These are phyloP conservation scores for Taeniopygia guttata DNA, from an alignment of 2,797 vertebrate species.

Conservation along the genomic window DNA sequence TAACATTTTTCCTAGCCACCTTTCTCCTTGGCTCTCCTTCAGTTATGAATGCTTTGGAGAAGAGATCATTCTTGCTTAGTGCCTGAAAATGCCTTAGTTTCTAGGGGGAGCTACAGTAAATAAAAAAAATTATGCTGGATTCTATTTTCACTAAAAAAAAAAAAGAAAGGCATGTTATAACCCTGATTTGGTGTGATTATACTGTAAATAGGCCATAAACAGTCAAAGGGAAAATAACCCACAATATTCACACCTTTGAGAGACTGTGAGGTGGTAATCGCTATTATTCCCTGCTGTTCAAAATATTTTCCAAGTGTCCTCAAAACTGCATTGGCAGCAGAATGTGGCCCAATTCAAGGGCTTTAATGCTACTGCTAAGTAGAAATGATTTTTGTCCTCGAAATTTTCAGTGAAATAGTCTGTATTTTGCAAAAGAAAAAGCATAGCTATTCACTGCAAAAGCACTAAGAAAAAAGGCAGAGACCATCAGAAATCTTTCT, in stretches of 20 bases:
- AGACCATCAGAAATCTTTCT: not conserved
- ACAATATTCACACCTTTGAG: constrained; percentile 27
- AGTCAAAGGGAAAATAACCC: constrained; percentile 55
- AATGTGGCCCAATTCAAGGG: constrained; percentile 34
- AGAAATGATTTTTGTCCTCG: not conserved
- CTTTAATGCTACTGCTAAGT: constrained; percentile 39
- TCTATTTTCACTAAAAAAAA: not conserved
- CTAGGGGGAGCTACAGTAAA: not conserved
- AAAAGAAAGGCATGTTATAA: not conserved
- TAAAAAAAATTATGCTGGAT: not conserved
- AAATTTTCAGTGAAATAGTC: constrained; percentile 37
- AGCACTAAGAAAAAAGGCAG: constrained; percentile 3
- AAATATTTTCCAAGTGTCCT: constrained; percentile 42
- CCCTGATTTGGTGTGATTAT: constrained; percentile 43
- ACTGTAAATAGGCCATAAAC: constrained; percentile 48
- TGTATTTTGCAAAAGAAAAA: not conserved
- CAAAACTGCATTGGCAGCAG: not conserved
- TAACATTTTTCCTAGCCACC: not conserved
- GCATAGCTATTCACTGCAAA: not conserved
- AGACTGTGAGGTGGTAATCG: constrained; percentile 17
- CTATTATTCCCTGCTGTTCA: constrained; percentile 38
- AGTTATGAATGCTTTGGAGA: not conserved
- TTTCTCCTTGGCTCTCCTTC: not conserved
- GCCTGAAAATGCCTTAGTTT: not conserved
- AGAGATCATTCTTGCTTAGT: not conserved